A percentile compares a stretch with the other conserved stretches of the same genome.
Evolutionary conservation across 2,113 vertebrate genomes (phyloP).

Genomic region (Arizona elegans): DNA sequence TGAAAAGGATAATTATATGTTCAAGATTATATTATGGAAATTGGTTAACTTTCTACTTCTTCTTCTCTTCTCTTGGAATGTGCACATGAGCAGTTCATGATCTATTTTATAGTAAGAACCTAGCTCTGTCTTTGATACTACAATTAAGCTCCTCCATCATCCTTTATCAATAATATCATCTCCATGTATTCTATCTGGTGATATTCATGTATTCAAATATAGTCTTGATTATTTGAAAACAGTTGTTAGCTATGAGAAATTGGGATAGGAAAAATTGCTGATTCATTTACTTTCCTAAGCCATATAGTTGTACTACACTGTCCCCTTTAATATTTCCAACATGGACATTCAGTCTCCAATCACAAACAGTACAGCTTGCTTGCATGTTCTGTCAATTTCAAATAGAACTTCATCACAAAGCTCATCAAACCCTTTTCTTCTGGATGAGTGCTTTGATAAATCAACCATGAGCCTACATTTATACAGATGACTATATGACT

Average conservation of each 20-base stretch:
- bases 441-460: background rate
- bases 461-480: background rate
- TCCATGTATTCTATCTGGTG: background rate
- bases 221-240: background rate
- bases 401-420: background rate
- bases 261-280: background rate
- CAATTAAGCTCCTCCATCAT: background rate
- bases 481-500: background rate
- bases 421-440: background rate
- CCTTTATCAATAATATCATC: background rate
- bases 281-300: background rate
- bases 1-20: background rate
- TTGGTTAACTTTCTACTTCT: background rate
- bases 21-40: background rate
- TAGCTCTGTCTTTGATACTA: background rate
- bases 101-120: background rate
- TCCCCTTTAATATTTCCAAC: background rate
- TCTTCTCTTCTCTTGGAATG: background rate
- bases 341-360: background rate
- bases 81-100: background rate
- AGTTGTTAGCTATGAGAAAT: background rate
- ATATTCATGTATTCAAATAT: background rate
- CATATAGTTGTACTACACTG: background rate
- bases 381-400: background rate
- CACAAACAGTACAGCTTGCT: background rate